phyloP scores from a whole-genome alignment of 1,140 invertebrate genomes.

The Drosophila eugracilis region DNA sequence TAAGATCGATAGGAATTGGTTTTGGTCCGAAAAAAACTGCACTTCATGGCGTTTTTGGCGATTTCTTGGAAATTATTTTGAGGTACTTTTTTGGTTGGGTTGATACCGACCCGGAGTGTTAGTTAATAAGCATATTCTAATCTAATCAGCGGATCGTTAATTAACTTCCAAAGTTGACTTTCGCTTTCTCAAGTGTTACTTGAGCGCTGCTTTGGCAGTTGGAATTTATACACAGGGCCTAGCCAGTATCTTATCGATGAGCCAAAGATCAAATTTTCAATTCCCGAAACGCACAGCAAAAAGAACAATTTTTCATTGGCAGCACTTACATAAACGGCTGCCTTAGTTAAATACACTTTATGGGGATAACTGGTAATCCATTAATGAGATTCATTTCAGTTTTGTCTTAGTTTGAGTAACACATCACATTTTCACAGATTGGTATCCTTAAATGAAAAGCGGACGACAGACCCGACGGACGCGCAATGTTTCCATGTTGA shows the following conservation, averaged over 20 bases:
- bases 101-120: constrained; percentile 18
- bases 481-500: constrained; percentile 80
- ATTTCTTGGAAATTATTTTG: constrained; percentile 24
- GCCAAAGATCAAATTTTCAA: constrained; percentile 45
- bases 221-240: constrained; percentile 32
- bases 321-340: constrained; percentile 20
- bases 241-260: constrained; percentile 33
- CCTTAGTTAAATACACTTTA: not conserved
- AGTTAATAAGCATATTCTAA: constrained; percentile 59
- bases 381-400: not conserved
- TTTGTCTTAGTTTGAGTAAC: not conserved
- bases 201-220: constrained; percentile 44
- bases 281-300: not conserved
- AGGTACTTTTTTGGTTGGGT: constrained; percentile 20
- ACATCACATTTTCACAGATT: not conserved
- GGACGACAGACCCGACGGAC: constrained; percentile 6
- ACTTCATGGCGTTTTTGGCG: constrained; percentile 2
- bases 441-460: not conserved
- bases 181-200: constrained; percentile 56
- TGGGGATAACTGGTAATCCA: not conserved
- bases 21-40: constrained; percentile 18
- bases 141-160: constrained; percentile 67
- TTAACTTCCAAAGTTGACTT: constrained; percentile 58
- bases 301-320: not conserved
- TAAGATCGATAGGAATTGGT: constrained; percentile 31